These are phyloP conservation scores for Gerris buenoi DNA, from an alignment of 1,140 invertebrate species.

Conservation along the genomic window DNA sequence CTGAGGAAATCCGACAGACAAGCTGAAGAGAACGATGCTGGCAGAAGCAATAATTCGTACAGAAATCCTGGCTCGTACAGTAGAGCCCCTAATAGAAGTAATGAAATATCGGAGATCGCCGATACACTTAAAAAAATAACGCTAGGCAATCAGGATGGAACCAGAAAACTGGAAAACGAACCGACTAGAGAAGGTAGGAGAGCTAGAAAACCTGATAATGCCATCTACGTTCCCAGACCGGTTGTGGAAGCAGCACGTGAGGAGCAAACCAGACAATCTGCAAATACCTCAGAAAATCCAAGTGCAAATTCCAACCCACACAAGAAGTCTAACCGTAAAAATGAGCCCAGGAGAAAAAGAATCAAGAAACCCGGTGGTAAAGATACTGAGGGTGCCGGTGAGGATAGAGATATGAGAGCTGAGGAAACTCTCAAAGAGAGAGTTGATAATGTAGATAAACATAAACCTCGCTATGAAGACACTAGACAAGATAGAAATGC, in stretches of 20 bases:
- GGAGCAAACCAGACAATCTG: neutral
- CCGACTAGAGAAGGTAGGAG: neutral
- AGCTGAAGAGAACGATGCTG: slow-evolving; percentile 10
- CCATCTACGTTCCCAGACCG: slow-evolving; percentile 8
- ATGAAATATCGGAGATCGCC: slow-evolving; percentile 5
- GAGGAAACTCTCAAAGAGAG: neutral
- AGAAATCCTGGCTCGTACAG: neutral
- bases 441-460: neutral
- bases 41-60: neutral
- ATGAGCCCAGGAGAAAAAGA: neutral
- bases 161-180: slow-evolving; percentile 2
- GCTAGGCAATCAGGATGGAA: neutral
- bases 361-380: neutral
- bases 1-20: slow-evolving; percentile 20
- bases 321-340: neutral
- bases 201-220: slow-evolving; percentile 8
- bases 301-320: too few relatives aligned
- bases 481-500: too few relatives aligned
- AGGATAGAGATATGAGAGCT: neutral
- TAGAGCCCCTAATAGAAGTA: neutral
- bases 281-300: too few relatives aligned
- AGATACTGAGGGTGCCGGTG: neutral
- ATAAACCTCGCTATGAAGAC: neutral
- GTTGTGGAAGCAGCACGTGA: neutral
- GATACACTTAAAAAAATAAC: slow-evolving; percentile 10